These are phyloP conservation scores for Eremobia ochroleuca DNA, from an alignment of 2,888 invertebrate species.

Conservation along the genomic window DNA sequence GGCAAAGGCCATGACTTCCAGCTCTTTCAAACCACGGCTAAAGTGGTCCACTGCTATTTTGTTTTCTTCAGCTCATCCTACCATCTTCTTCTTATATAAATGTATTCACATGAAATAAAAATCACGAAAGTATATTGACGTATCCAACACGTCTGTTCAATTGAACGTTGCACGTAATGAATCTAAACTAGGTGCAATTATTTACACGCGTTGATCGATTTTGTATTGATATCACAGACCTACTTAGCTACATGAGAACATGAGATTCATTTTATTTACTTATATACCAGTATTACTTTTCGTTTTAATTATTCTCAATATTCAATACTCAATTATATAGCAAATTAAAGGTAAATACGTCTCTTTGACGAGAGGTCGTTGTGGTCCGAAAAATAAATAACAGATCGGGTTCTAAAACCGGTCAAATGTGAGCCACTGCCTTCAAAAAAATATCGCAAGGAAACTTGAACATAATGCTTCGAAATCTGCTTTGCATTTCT, in stretches of 20 bases:
- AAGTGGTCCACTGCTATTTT: no score
- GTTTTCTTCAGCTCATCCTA: not conserved
- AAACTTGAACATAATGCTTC: not conserved
- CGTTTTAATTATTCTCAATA: not conserved
- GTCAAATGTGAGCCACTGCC: not conserved
- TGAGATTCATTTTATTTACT: not conserved
- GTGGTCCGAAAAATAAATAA: not conserved
- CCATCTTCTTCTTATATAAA: not conserved
- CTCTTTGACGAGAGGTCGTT: not conserved
- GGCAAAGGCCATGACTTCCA: not conserved
- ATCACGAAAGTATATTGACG: not conserved
- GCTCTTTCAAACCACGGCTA: not conserved
- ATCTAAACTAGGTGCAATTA: conserved; percentile 15
- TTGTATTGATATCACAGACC: not conserved
- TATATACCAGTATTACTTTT: not conserved
- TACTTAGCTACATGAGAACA: not conserved
- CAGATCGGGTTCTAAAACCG: not conserved
- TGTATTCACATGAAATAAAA: not conserved
- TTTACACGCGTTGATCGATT: not conserved
- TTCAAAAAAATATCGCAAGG: not conserved
- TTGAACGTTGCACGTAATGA: conserved; percentile 12
- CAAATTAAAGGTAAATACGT: not conserved
- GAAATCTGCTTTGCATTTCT: not conserved
- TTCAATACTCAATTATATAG: not conserved
- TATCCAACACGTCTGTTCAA: conserved; percentile 2